Evolutionary conservation across 2,888 invertebrate species (phyloP), one percentile per base, ranked within the genome.

Genomic region (Glaucopsyche alexis): DNA sequence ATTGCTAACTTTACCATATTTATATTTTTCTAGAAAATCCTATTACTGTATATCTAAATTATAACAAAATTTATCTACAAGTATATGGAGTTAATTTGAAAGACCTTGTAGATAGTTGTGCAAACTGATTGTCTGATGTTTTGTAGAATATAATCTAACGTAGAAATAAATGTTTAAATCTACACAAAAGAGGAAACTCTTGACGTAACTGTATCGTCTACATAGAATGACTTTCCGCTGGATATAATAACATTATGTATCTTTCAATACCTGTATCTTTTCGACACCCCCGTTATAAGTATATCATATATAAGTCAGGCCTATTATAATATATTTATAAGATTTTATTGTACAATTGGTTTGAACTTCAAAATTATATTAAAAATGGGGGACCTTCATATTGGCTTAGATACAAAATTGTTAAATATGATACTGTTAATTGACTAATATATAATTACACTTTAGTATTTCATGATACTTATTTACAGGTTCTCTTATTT

Each of bases 101-200:
- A 16, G 16, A 5, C 29, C 14, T 6, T 38, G 29, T 60, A 38
- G 60, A 60, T 60, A 60, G 60, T 16, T 66, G 42, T 66, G 42
- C 42, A 16, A 40, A 66, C 9, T 55, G 55, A 16, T 55, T 66
- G 42, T 42, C 66, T n/a, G 16, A 66, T 66, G 66, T 66, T 66
- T 66, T 16, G 66, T 66, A 66, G 66, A n/a, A n/a, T 66, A 42
- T 66, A 66, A 42, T 67, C 16, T 67, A 67, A 45, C n/a, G 67
- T 67, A 67, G 67, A 16, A 42, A 6, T 16, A 67, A 67, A 7
- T 67, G 16, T 45, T 16, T 67, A 19, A n/a, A 45, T 45, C 9
- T 7, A 42, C n/a, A 19, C 42, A 16, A 45, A 0, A 42, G 16
- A 40, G 7, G 55, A 55, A 55, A 16, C 16, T 2, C 19, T 65